Evolutionary conservation across 2,113 vertebrate genomes (phyloP).

Genomic region (Oreochromis tanganicae): DNA sequence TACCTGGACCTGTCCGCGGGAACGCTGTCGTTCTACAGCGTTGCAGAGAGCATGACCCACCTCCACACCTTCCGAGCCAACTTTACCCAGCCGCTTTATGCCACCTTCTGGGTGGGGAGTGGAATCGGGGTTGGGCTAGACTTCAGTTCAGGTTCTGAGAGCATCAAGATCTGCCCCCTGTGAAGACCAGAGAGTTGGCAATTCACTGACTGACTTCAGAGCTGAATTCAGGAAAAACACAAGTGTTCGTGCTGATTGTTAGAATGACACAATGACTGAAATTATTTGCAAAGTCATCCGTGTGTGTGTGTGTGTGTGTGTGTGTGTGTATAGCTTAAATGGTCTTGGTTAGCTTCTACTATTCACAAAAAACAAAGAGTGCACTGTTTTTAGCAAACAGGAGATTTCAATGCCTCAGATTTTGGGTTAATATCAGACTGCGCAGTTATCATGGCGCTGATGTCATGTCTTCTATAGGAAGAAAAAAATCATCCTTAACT

Average conservation of each 20-base stretch:
- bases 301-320: background rate
- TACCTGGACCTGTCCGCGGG: slow-evolving; percentile 65
- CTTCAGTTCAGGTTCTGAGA: slow-evolving; percentile 67
- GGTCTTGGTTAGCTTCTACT: background rate
- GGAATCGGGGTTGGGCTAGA: slow-evolving; percentile 73
- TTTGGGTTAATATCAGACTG: background rate
- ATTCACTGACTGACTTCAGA: background rate
- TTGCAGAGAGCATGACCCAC: slow-evolving; percentile 71
- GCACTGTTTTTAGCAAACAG: background rate
- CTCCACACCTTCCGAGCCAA: slow-evolving; percentile 72
- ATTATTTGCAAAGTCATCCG: background rate
- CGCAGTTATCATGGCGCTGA: background rate
- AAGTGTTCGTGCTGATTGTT: background rate
- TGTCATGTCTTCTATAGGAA: background rate
- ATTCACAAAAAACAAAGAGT: background rate
- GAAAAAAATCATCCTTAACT: background rate
- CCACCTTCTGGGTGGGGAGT: slow-evolving; percentile 70
- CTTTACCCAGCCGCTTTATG: slow-evolving; percentile 69
- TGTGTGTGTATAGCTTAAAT: background rate
- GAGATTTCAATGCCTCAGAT: background rate
- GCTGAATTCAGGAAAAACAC: background rate
- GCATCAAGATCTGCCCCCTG: slow-evolving; percentile 72
- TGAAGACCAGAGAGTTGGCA: background rate
- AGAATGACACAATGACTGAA: background rate
- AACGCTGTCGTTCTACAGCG: slow-evolving; percentile 71